These are phyloP conservation scores for Falco peregrinus DNA, from an alignment of 2,797 vertebrate species.

Conservation along the genomic window DNA sequence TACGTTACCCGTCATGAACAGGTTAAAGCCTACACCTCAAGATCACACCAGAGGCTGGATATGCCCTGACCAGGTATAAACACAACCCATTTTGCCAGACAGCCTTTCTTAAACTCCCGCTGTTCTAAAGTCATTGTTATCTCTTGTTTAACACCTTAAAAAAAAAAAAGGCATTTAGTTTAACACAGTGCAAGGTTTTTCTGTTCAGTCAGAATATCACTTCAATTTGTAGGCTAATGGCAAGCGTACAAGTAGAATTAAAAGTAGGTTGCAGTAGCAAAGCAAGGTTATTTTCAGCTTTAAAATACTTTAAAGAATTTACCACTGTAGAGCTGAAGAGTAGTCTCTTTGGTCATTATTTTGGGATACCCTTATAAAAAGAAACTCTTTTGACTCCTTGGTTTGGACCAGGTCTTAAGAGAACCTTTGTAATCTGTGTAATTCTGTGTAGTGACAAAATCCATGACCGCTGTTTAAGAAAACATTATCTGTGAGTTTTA, in stretches of 20 bases:
- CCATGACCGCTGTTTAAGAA: not conserved
- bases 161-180: not conserved
- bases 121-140: not conserved
- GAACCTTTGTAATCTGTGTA: not conserved
- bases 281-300: not conserved
- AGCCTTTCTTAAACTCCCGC: not conserved
- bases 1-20: not conserved
- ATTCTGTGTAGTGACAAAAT: not conserved
- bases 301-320: conserved; percentile 27
- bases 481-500: not conserved
- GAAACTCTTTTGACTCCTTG: not conserved
- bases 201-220: not conserved
- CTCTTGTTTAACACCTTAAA: not conserved
- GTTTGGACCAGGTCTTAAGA: not conserved
- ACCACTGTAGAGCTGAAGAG: not conserved
- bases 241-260: not conserved
- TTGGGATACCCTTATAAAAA: not conserved
- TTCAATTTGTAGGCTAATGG: not conserved
- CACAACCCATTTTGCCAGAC: not conserved
- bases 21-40: not conserved
- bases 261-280: not conserved
- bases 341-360: not conserved
- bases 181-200: not conserved
- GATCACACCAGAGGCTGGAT: not conserved
- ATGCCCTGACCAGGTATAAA: not conserved